Evolutionary conservation across 1,140 invertebrate genomes (phyloP).

Genomic region (Cyrtorhinus lividipennis): DNA sequence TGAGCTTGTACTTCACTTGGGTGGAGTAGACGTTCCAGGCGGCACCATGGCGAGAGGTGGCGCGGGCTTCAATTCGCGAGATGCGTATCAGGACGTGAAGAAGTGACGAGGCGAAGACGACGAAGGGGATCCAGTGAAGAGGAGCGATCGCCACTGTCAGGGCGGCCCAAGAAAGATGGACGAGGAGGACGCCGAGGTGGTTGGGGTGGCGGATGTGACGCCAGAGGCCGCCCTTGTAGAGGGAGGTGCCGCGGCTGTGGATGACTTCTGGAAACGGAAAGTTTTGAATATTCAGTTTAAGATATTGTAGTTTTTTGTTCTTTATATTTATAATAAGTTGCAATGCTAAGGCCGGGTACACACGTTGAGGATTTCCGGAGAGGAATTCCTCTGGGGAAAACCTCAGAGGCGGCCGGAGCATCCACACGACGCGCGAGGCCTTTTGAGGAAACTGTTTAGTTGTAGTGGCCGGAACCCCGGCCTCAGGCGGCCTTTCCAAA

Average conservation of each 20-base stretch:
- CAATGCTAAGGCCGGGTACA: too few species aligned
- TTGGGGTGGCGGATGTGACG: not conserved
- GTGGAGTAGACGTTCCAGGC: not conserved
- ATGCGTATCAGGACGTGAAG: not conserved
- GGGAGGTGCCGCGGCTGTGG: not conserved
- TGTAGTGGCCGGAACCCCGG: too few species aligned
- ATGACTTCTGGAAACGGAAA: conserved; percentile 1
- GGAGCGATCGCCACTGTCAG: not conserved
- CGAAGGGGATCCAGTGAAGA: not conserved
- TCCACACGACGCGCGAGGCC: too few species aligned
- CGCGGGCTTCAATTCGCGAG: not conserved
- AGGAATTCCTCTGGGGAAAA: too few species aligned
- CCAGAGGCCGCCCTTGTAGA: not conserved
- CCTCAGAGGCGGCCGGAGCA: too few species aligned
- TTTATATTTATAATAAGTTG: too few species aligned
- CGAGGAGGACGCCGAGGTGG: not conserved
- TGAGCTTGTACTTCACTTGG: not conserved
- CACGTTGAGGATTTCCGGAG: too few species aligned
- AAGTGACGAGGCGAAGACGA: not conserved
- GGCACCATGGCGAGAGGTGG: not conserved
- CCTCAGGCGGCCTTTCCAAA: too few species aligned
- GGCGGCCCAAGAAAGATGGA: not conserved
- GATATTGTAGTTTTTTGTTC: too few species aligned
- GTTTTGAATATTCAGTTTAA: not conserved
- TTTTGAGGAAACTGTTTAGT: too few species aligned